A percentile compares a stretch with the other conserved stretches of the same genome.
Evolutionary conservation across 2,113 vertebrate genomes (phyloP).

Genomic region (Xenopus borealis): DNA sequence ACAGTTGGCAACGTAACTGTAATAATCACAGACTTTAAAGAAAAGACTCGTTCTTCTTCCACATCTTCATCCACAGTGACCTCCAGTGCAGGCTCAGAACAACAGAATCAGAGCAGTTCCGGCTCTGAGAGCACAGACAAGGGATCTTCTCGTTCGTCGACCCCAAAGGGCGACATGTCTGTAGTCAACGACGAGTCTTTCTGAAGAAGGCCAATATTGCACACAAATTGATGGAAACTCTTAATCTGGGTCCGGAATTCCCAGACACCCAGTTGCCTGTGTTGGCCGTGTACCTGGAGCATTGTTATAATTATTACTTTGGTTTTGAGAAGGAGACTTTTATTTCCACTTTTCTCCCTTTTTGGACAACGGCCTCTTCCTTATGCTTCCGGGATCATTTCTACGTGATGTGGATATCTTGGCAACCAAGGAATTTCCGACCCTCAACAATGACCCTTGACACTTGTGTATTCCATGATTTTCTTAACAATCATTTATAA

Average conservation of each 20-base stretch:
- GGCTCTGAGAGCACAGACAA: constrained; percentile 99
- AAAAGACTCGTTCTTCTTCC: constrained; percentile 97
- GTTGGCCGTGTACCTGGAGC: constrained; percentile 58
- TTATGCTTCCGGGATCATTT: constrained; percentile 64
- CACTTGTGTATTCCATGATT: constrained; percentile 93
- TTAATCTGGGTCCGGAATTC: constrained; percentile 76
- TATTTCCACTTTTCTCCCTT: constrained; percentile 53
- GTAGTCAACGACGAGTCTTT: constrained; percentile 95
- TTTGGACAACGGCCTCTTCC: constrained; percentile 60
- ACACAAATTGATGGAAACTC: constrained; percentile 55
- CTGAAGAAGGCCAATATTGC: constrained; percentile 71
- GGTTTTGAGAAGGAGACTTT: constrained; percentile 44
- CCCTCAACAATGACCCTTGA: constrained; percentile 80
- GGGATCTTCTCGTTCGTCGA: constrained; percentile 95
- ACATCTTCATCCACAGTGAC: constrained; percentile 98
- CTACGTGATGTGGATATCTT: constrained; percentile 69
- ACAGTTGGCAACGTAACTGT: constrained; percentile 98
- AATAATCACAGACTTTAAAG: constrained; percentile 99
- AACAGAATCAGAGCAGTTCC: constrained; percentile 97
- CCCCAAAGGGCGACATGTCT: constrained; percentile 93
- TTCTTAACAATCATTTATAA: constrained; percentile 88
- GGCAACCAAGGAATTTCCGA: constrained; percentile 76
- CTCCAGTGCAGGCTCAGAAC: constrained; percentile 94
- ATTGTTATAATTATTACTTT: constrained; percentile 15
- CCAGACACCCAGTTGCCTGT: constrained; percentile 64